phyloP scores from a whole-genome alignment of 2,797 vertebrate genomes.

The Malacoraja senta region DNA sequence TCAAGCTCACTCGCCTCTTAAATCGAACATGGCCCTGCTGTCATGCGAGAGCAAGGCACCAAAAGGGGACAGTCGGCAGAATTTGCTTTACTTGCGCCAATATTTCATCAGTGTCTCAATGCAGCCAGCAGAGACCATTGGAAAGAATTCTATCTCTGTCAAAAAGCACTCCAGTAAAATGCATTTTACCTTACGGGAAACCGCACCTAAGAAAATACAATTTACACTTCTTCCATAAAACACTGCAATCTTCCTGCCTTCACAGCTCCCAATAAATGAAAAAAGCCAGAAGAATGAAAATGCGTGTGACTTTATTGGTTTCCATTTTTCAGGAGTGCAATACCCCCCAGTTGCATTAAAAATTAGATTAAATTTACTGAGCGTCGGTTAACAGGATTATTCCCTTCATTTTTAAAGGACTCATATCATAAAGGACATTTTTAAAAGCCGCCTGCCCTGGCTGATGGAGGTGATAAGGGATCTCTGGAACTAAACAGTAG shows the following conservation, averaged over 20 bases:
- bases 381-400: constrained; percentile 27
- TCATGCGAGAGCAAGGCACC: not conserved
- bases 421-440: not conserved
- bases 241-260: not conserved
- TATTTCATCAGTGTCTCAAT: not conserved
- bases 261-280: constrained; percentile 13
- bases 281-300: not conserved
- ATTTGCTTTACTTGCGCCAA: not conserved
- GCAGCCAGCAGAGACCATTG: not conserved
- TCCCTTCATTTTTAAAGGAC: constrained; percentile 10
- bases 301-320: constrained; percentile 14
- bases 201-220: not conserved
- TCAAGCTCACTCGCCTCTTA: not conserved
- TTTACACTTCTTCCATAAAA: constrained; percentile 25
- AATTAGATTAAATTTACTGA: constrained; percentile 26
- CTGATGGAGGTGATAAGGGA: constrained; percentile 1
- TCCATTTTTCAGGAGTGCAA: constrained; percentile 11
- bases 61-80: not conserved
- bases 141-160: not conserved
- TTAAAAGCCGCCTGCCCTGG: not conserved
- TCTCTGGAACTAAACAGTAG: not conserved
- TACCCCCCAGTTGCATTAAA: constrained; percentile 13
- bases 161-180: not conserved
- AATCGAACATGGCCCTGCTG: not conserved
- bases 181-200: not conserved